phyloP scores from a whole-genome alignment of 2,888 invertebrate species.

The Hypolimnas misippus region DNA sequence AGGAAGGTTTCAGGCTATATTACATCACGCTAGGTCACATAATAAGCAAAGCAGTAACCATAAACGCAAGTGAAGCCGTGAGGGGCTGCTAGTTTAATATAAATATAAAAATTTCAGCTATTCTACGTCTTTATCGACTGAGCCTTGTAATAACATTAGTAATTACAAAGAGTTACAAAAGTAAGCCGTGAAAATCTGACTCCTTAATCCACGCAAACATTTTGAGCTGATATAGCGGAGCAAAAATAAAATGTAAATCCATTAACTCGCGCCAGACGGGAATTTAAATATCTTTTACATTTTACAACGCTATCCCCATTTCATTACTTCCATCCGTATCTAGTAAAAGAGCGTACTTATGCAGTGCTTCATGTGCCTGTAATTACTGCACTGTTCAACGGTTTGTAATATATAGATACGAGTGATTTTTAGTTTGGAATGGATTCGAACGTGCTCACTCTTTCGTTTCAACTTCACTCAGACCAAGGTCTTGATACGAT shows the following conservation, averaged over 20 bases:
- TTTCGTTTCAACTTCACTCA: not conserved
- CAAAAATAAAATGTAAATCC: not conserved
- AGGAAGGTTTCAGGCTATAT: too few species aligned
- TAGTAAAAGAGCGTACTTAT: slow-evolving; percentile 10
- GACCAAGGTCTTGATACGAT: slow-evolving; percentile 7
- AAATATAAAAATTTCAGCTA: too few species aligned
- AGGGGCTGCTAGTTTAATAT: too few species aligned
- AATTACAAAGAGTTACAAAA: too few species aligned
- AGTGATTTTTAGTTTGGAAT: slow-evolving; percentile 4
- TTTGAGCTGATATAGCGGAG: not conserved
- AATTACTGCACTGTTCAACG: slow-evolving; percentile 19
- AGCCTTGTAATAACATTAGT: too few species aligned
- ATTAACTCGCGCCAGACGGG: not conserved
- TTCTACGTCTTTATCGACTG: too few species aligned
- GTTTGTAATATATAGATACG: not conserved
- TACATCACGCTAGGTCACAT: too few species aligned
- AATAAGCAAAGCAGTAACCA: too few species aligned
- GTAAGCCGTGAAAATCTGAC: too few species aligned
- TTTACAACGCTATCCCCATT: slow-evolving; percentile 5
- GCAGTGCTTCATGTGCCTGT: slow-evolving; percentile 4
- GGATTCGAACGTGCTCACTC: slow-evolving; percentile 3
- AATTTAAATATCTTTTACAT: slow-evolving; percentile 17
- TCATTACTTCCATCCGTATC: slow-evolving; percentile 15
- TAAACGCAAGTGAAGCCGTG: too few species aligned
- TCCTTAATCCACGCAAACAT: not conserved